Conservation (phyloP, 2,113 vertebrate species). For the Saccopteryx leptura region DNA sequence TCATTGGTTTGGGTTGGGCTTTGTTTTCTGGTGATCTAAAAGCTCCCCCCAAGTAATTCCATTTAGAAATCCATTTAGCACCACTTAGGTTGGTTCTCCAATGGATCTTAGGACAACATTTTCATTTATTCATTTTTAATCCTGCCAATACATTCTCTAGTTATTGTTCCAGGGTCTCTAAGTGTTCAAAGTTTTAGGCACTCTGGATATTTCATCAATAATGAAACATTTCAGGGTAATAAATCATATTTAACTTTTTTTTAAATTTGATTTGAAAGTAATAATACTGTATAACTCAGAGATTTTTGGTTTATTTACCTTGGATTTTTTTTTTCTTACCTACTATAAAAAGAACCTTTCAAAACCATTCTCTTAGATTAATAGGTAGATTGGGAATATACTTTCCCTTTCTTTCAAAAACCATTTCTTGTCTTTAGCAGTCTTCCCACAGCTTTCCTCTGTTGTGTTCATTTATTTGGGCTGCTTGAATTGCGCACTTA, state of each 20-base stretch:
- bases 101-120: constrained; percentile 17
- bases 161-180: neutral
- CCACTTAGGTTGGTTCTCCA: neutral
- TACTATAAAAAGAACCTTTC: neutral
- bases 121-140: constrained; percentile 22
- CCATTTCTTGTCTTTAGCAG: neutral
- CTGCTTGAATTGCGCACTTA: constrained; percentile 65
- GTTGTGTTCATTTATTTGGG: constrained; percentile 52
- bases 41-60: neutral
- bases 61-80: neutral
- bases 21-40: constrained; percentile 7
- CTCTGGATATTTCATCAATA: neutral
- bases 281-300: neutral
- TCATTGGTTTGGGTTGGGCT: neutral
- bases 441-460: neutral
- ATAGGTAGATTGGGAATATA: neutral
- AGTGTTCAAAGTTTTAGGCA: neutral
- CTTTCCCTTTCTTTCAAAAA: constrained; percentile 17
- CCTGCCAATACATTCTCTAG: neutral
- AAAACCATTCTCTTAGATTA: constrained; percentile 34
- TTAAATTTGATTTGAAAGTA: constrained; percentile 44
- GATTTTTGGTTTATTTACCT: constrained; percentile 22
- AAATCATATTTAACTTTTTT: constrained; percentile 55
- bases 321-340: constrained; percentile 1
- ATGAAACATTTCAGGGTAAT: constrained; percentile 1